These are phyloP conservation scores for Aphidius colemani DNA, from an alignment of 2,888 invertebrate genomes.

Conservation along the genomic window DNA sequence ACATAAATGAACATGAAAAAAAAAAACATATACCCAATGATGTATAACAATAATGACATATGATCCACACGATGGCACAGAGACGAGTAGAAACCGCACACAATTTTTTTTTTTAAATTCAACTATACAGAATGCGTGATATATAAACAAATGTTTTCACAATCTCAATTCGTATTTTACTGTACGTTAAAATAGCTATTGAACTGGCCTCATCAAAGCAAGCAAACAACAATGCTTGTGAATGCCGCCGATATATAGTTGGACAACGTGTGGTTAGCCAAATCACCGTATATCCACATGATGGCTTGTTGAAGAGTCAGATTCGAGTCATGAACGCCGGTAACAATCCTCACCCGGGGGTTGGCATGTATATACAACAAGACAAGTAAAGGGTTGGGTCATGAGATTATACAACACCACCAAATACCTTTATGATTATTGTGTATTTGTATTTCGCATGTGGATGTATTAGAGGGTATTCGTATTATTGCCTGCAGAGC, in stretches of 20 bases:
- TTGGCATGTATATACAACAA: constrained; percentile 13
- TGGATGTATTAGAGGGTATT: too few species aligned
- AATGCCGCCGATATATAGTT: constrained; percentile 52
- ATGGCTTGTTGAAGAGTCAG: constrained; percentile 19
- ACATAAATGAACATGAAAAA: constrained; percentile 7
- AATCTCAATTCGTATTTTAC: too few species aligned
- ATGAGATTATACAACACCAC: constrained; percentile 12
- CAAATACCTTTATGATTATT: constrained; percentile 24
- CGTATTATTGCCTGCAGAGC: too few species aligned
- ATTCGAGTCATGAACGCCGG: neutral
- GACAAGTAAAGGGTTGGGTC: constrained; percentile 26
- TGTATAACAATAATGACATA: constrained; percentile 57
- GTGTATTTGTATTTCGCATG: constrained; percentile 8
- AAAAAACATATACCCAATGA: constrained; percentile 40
- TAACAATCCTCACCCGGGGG: neutral
- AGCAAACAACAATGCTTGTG: constrained; percentile 55
- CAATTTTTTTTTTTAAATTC: constrained; percentile 20
- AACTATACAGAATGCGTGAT: constrained; percentile 25
- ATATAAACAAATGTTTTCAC: constrained; percentile 38
- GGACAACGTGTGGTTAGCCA: constrained; percentile 60
- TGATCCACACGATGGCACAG: constrained; percentile 36
- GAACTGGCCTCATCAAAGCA: constrained; percentile 61
- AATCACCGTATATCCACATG: constrained; percentile 50
- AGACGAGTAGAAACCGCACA: constrained; percentile 25
- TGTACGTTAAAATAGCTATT: constrained; percentile 26